phyloP scores from a whole-genome alignment of 2,888 invertebrate genomes.

The Ophioninae sp. region DNA sequence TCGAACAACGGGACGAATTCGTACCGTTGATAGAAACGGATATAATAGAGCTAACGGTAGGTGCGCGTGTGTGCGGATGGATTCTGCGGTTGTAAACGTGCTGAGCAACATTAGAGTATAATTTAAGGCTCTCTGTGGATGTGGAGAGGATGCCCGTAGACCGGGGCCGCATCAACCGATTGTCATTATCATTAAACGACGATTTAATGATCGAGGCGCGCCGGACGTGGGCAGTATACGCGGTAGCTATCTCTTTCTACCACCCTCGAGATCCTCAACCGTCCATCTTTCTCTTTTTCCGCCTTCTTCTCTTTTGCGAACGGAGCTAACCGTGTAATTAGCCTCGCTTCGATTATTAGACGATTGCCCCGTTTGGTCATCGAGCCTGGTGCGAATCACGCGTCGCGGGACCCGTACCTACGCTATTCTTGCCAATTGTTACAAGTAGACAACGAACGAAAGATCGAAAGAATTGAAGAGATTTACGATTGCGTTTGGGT shows the following conservation, averaged over 20 bases:
- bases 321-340: conserved; percentile 62
- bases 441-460: conserved; percentile 12
- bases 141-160: conserved; percentile 63
- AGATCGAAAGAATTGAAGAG: neutral
- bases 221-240: conserved; percentile 74
- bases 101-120: conserved; percentile 58
- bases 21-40: conserved; percentile 61
- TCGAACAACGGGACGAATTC: conserved; percentile 60
- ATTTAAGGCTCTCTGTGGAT: conserved; percentile 58
- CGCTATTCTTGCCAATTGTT: neutral
- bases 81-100: conserved; percentile 24
- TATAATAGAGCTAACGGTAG: conserved; percentile 55
- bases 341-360: conserved; percentile 67
- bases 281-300: conserved; percentile 31
- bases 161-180: conserved; percentile 65
- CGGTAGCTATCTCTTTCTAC: conserved; percentile 35
- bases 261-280: conserved; percentile 30
- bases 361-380: conserved; percentile 65
- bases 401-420: conserved; percentile 41
- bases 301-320: conserved; percentile 39
- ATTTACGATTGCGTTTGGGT: conserved; percentile 31
- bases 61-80: conserved; percentile 8
- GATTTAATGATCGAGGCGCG: conserved; percentile 77
- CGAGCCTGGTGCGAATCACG: conserved; percentile 59
- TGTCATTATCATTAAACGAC: conserved; percentile 75